Evolutionary conservation across 1,140 invertebrate species (phyloP), one percentile per base, ranked within the genome.

Genomic region (Phymorhynchus buccinoides): DNA sequence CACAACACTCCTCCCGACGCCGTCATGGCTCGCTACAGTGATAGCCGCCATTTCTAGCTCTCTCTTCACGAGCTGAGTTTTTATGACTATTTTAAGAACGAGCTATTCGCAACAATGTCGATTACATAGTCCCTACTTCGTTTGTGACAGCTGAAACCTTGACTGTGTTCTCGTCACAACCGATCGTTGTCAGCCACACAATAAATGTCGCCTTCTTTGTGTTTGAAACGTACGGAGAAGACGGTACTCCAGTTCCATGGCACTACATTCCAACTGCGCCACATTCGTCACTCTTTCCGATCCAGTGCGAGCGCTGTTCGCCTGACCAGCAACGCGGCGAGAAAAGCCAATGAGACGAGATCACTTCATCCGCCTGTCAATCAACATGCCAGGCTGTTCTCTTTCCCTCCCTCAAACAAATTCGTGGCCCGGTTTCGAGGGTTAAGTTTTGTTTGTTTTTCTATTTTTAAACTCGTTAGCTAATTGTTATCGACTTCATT

Each of bases 201-300:
- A 35, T 12, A 44, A 79, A 52, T n/a, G 52, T 79, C 42, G 77
- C 77, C 30, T 42, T 44, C 77, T 79, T 79, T 79, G 77, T 79
- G 44, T 79, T 79, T 79, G 41, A 56, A 78, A 79, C 77, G 32
- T 27, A 52, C 42, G 52, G 41, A 78, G 44, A 7, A 39, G 27
- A 52, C 0, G n/a, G 41, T 41, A 56, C 42, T 52, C 41, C 48
- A 44, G 42, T 52, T 35, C 41, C 37, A 48, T 80, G 44, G 79
- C n/a, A 80, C 79, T 71, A 71, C 44, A 83, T 71, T 71, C 81
- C 62, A 44, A 83, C 56, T 83, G 81, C 81, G 81, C 81, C 35
- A 83, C 1, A n/a, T 62, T 66, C 30, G 73, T 30, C 80, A n/a
- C 32, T 68, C 48, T 82, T 37, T 41, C 81, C 66, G 66, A 62